Base-by-base conservation (phyloP, 2,113 vertebrate species). In the Leuciscus idus region DNA sequence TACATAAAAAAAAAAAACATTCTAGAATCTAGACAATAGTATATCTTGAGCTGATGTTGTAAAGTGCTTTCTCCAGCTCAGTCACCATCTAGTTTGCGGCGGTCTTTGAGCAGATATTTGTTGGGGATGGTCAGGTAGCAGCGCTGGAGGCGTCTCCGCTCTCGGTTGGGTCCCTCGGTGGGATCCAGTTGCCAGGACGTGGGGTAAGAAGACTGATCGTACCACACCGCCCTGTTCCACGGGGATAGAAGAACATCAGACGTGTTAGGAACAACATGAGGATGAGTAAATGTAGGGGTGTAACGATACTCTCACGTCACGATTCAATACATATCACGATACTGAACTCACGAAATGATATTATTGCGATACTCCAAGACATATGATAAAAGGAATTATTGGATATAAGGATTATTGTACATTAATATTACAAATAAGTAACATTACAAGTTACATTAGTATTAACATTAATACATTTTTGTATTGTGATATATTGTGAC, bases 101-200 rank as follows among this genome's bases (percentile, higher is more conserved):
- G 94, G 87, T 99, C 98, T 89, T 94, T 96, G 2, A 99, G 96
- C 85, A 99, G 96, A 64, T 99, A 99, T 91, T 99, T 99, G 93
- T 99, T 99, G 73, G 98, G 98, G 91, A 99, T 98, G 81, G 98
- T 99, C 85, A 99, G 94, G 90, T 98, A 99, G 91, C 98, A 99
- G 79, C 98, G 95, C 93, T 99, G 98, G 48, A 99, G 92, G 26
- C 98, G 97, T 5, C 98, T 94, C 2, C 98, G 95, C 90, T 99
- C 98, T 81, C 98, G 94, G 89, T 99, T 99, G 1, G 98, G 97
- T 0, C 98, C 98, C 88, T 99, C 98, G 0, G 98, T 99, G 79
- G 98, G 97, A 89, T 99, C 98, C 90, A 99, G 91, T 88, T 99
- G 98, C 97, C 97, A 99, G 28, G 98, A 99, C 1, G 96, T 95